These are phyloP conservation scores for Rhyacophila evoluta DNA, from an alignment of 2,888 invertebrate species.

Conservation along the genomic window DNA sequence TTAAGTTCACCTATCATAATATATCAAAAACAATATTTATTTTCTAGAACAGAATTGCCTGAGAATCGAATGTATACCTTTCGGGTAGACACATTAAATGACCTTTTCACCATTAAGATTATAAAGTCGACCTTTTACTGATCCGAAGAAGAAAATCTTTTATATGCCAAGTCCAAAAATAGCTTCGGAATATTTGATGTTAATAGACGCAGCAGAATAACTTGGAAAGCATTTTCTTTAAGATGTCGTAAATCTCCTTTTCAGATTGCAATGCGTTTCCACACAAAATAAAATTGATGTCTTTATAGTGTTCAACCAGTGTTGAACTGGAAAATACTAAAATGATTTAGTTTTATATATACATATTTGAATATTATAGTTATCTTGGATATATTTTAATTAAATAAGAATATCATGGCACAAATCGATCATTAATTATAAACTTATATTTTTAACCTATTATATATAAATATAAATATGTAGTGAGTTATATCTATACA, in stretches of 20 bases:
- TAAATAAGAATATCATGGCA: too few species aligned
- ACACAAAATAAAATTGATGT: slow-evolving; percentile 8
- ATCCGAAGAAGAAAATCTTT: not conserved
- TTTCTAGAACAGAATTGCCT: too few species aligned
- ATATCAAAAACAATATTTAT: too few species aligned
- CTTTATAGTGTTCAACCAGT: not conserved
- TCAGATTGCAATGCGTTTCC: slow-evolving; percentile 11
- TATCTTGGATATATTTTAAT: too few species aligned
- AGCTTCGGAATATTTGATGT: not conserved
- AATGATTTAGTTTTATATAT: too few species aligned
- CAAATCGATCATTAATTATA: too few species aligned
- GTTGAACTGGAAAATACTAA: too few species aligned
- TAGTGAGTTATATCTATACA: too few species aligned
- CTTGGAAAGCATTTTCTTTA: not conserved
- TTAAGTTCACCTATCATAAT: too few species aligned
- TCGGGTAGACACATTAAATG: slow-evolving; percentile 12
- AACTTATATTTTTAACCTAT: too few species aligned
- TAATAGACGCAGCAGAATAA: not conserved
- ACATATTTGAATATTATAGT: too few species aligned
- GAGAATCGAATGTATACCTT: not conserved
- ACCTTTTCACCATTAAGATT: not conserved
- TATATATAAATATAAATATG: too few species aligned
- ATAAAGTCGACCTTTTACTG: not conserved
- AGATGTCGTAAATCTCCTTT: slow-evolving; percentile 1
- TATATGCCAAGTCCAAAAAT: not conserved